Conservation (phyloP, 2,797 vertebrate species). For the Clarias fuscus region DNA sequence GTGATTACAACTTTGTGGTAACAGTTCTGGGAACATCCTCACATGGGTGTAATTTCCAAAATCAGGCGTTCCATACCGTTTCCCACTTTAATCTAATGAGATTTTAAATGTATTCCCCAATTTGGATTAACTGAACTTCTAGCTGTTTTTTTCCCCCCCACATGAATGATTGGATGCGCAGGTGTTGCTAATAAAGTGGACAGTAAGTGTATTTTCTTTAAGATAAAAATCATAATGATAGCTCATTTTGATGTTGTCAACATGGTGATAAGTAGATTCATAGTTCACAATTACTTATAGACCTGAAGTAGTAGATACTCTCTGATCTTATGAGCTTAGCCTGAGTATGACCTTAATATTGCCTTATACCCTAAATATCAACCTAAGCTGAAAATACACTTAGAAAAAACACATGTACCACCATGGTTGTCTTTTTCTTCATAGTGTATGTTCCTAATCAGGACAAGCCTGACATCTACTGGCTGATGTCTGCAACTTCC, state of each 20-base stretch:
- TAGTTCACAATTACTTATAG: not conserved
- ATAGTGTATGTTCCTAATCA: not conserved
- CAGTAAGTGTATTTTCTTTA: not conserved
- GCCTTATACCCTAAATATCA: no score
- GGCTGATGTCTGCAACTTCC: constrained; percentile 4
- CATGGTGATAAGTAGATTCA: not conserved
- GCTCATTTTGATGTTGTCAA: not conserved
- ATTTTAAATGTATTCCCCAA: not conserved
- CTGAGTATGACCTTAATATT: not conserved
- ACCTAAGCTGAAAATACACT: not conserved
- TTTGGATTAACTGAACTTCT: not conserved
- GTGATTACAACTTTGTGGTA: not conserved
- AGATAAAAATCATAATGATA: not conserved
- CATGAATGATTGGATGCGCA: not conserved
- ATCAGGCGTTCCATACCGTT: not conserved
- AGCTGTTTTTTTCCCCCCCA: no score
- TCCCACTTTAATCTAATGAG: not conserved
- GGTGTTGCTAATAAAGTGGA: not conserved
- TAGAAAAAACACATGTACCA: not conserved
- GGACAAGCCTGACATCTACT: constrained; percentile 45
- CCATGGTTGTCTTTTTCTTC: not conserved
- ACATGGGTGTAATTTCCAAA: not conserved
- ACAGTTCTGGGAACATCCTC: not conserved
- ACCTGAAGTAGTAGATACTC: not conserved
- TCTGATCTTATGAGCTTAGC: not conserved